Base-by-base conservation (phyloP, 2,888 invertebrate genomes). In the Andrena dorsata region DNA sequence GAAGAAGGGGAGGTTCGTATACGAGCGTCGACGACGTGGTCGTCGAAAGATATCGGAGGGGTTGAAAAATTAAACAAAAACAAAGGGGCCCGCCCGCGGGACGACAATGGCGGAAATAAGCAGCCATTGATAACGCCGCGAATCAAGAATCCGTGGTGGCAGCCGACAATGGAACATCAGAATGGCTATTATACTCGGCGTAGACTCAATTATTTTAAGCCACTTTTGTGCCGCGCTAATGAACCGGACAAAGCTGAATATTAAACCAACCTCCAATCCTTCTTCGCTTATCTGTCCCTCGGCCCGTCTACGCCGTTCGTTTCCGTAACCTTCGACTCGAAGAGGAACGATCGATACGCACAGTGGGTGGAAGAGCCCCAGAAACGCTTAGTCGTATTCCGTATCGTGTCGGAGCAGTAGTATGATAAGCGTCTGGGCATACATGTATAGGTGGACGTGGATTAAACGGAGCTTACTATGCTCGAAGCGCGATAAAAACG, bases 141-240 rank as follows among this genome's bases (percentile, higher is more conserved):
- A 90, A 92, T 90, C 91, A 84, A 83, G 84, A 91, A 85, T 89
- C 88, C 86, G 72, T 75, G 86, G 79, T 41, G 83, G 77, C 83
- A 4, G 23, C 23, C 84, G 88, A 92, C 93, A 93, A 93, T 92
- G 89, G 90, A 86, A 91, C 90, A 91, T 90, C 91, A 91, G 90
- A 92, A 93, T 92, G 84, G 90, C 91, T 81, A 90, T 91, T 91
- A 92, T 92, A 86, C 90, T 76, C 90, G 83, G 87, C 86, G 90
- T 88, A 91, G 92, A 92, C 92, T 92, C 90, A 92, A 93, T 93
- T 93, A 92, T 92, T 91, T 91, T 90, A 92, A 92, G 91, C 91
- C 89, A 93, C 92, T 93, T 92, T 93, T 93, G 92, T 92, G 90
- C 89, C 79, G 76, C 91, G 88, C 92, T 93, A 93, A 93, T 93